phyloP scores from a whole-genome alignment of 2,113 vertebrate genomes.

The Thalassarche chlororhynchos region DNA sequence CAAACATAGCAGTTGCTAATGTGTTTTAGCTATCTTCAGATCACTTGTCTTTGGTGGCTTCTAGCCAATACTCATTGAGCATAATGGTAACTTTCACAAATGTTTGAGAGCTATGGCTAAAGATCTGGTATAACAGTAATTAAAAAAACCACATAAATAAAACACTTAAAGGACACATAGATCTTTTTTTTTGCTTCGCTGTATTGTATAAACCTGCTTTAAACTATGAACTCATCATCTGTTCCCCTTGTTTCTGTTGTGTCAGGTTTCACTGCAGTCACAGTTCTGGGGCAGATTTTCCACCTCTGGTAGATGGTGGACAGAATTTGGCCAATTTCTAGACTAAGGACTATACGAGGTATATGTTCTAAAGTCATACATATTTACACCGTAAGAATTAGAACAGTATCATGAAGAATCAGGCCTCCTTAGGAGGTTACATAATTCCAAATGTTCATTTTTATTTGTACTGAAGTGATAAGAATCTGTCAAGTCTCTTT shows the following conservation, averaged over 20 bases:
- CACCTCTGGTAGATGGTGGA: neutral
- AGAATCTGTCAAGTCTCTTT: neutral
- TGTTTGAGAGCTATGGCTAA: neutral
- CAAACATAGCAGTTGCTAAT: neutral
- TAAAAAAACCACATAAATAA: neutral
- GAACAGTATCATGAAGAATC: neutral
- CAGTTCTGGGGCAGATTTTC: neutral
- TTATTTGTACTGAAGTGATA: slow-evolving; percentile 14
- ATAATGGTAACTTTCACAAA: neutral
- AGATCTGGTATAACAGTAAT: neutral
- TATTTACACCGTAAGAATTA: neutral
- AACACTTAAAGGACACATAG: neutral
- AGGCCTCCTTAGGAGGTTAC: neutral
- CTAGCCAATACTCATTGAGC: neutral
- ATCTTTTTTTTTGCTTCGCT: neutral
- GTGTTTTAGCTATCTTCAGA: neutral
- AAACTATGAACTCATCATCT: neutral
- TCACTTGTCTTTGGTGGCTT: neutral
- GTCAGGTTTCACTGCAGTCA: neutral
- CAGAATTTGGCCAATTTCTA: neutral
- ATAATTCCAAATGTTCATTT: neutral
- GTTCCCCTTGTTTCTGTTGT: neutral
- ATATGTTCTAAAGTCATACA: neutral
- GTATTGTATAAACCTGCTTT: neutral
- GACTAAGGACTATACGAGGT: neutral